phyloP scores from a whole-genome alignment of 1,140 invertebrate genomes.

The Paraescarpia echinospica region DNA sequence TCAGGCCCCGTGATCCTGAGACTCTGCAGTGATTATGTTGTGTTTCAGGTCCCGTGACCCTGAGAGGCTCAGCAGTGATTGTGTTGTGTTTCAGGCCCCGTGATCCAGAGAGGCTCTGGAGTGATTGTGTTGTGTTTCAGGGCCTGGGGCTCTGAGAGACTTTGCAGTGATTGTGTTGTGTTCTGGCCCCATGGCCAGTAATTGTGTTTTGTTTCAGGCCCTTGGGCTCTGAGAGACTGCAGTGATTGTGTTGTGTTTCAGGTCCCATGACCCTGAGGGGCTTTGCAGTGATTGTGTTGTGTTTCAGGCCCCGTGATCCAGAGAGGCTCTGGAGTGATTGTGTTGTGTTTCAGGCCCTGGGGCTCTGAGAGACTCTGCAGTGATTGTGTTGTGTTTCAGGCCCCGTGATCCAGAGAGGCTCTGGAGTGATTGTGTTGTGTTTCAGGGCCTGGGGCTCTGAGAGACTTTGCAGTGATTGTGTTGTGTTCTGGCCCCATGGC shows the following conservation, averaged over 20 bases:
- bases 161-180: not conserved
- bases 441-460: no score
- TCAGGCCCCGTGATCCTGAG: not conserved
- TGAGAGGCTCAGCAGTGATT: not conserved
- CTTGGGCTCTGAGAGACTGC: not conserved
- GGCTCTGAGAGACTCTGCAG: no score
- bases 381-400: no score
- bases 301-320: not conserved
- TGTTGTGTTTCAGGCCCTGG: not conserved
- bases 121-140: not conserved
- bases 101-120: not conserved
- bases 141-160: no score
- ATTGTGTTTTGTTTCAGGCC: not conserved
- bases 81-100: conserved; percentile 3
- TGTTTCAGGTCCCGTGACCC: not conserved
- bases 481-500: no score
- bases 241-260: not conserved
- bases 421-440: no score
- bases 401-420: no score
- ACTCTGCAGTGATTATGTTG: not conserved
- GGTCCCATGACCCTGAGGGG: not conserved
- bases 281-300: not conserved
- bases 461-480: no score
- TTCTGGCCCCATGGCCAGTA: not conserved
- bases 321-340: not conserved